Percentiles rank a stretch among this genome's conserved stretches.
phyloP scores from a whole-genome alignment of 2,113 vertebrate genomes.

The Cervus canadensis region DNA sequence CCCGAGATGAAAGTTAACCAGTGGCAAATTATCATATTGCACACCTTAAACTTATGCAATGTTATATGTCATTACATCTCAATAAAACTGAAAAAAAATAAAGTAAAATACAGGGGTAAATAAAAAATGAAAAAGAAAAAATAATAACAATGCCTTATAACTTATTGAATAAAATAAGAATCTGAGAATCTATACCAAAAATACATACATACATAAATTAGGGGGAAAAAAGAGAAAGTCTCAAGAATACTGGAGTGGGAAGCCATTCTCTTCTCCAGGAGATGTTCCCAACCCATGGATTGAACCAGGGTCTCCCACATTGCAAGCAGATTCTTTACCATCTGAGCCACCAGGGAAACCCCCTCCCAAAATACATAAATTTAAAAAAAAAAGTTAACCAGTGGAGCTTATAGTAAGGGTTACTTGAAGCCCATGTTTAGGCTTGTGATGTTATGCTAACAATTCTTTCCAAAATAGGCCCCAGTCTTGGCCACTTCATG shows the following conservation, averaged over 20 bases:
- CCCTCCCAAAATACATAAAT: not conserved
- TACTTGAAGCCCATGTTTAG: not conserved
- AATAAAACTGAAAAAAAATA: not conserved
- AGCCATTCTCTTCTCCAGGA: not conserved
- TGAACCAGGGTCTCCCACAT: not conserved
- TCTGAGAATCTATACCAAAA: not conserved
- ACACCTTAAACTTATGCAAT: not conserved
- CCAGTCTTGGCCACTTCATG: not conserved
- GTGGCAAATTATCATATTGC: not conserved
- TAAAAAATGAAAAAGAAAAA: not conserved
- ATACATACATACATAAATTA: not conserved
- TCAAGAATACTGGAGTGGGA: not conserved
- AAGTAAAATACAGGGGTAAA: not conserved
- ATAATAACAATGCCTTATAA: not conserved
- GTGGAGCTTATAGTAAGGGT: not conserved
- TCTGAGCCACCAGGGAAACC: not conserved
- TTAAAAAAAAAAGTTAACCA: not conserved
- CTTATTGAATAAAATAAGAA: not conserved
- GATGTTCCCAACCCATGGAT: not conserved
- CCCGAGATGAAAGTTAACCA: not conserved
- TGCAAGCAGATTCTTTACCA: not conserved
- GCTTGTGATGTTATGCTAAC: too few species aligned
- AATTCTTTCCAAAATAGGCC: not conserved
- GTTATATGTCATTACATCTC: not conserved
- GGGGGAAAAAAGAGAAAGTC: not conserved